Evolutionary conservation across 1,140 invertebrate genomes (phyloP), one percentile per base, ranked within the genome.

Genomic region (Homarus americanus): DNA sequence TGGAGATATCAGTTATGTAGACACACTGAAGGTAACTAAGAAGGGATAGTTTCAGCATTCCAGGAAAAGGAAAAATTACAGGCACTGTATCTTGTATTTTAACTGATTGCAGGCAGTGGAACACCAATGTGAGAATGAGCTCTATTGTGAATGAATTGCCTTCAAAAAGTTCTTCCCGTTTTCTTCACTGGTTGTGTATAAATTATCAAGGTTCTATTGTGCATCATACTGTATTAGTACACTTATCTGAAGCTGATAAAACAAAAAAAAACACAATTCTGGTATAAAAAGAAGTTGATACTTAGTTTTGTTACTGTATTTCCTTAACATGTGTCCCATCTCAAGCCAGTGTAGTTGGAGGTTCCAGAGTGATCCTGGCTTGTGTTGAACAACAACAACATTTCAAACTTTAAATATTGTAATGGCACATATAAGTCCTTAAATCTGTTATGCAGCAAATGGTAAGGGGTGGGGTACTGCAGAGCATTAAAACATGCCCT

Each of bases 401-500:
- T 80, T 87, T 79, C n/a, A 32, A 82, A 49, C 66, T 75, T 82
- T 53, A 83, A 58, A 38, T 83, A 90, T 83, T 78, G 72, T 75
- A 90, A 90, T 90, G 88, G 88, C 88, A 90, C 88, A 90, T 90
- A 83, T 36, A 90, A 83, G 49, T 83, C 72, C 88, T 75, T 90
- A 90, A 78, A 83, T 83, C 49, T 49, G 78, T 90, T 90, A 87
- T 87, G 87, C 53, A 83, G 88, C 88, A 83, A 90, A 90, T 83
- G 73, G 82, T 76, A 90, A 90, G 88, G 88, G 69, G 80, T 90
- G 88, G 88, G 88, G 88, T 84, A 90, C 73, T 49, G 49, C 88
- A 90, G 88, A 53, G 88, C 88, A 90, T 78, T 90, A 90, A 90
- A 90, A 90, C 88, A 90, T 83, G 73, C 88, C 72, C 88, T 83